Evolutionary conservation across 2,888 invertebrate species (phyloP).

Genomic region (Apodemia duryi): DNA sequence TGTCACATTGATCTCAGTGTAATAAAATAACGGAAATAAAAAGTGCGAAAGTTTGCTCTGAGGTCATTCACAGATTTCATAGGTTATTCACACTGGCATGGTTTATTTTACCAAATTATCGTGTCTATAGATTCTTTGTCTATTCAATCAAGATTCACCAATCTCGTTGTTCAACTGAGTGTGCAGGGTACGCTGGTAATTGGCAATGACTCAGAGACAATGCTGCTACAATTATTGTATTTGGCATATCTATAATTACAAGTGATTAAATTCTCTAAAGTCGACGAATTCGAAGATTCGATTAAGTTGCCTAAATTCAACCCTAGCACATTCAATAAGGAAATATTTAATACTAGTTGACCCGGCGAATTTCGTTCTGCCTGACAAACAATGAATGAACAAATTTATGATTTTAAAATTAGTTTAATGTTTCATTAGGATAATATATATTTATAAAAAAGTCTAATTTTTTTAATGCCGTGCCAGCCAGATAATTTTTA

Average conservation of each 20-base stretch:
- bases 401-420: no score
- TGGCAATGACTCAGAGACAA: neutral
- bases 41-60: neutral
- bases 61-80: neutral
- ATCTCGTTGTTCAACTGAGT: neutral
- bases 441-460: no score
- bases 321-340: no score
- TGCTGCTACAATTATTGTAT: neutral
- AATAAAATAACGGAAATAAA: neutral
- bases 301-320: neutral
- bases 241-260: neutral
- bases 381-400: no score
- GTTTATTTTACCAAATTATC: constrained; percentile 8
- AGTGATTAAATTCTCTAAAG: neutral
- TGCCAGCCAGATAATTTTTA: no score
- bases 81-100: constrained; percentile 7
- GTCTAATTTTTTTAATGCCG: no score
- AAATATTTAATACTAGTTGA: no score
- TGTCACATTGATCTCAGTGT: no score
- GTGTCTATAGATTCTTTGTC: neutral
- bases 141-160: constrained; percentile 7
- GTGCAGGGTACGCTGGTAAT: neutral
- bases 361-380: no score
- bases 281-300: neutral
- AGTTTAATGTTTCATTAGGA: no score